Evolutionary conservation across 30 jellyfish, hydroid and myxozoan species (phyloP).

Genomic region (Aurelia sp.): DNA sequence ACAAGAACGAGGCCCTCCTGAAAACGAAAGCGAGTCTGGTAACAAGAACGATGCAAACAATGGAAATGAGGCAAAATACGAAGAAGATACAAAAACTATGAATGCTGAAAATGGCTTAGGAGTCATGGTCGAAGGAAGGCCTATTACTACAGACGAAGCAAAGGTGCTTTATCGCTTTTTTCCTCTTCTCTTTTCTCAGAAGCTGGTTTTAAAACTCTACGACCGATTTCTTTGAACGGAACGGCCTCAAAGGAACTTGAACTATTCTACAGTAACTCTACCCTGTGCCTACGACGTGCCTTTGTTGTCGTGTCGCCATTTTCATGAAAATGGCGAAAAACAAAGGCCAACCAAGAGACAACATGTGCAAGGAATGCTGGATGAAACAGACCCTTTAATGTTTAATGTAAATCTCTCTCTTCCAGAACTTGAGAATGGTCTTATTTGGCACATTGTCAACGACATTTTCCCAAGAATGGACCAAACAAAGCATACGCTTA

Average conservation of each 20-base stretch:
- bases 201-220: too few relatives aligned
- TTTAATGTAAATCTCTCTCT: not conserved
- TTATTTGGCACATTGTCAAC: slow-evolving; percentile 50
- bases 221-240: too few relatives aligned
- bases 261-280: too few relatives aligned
- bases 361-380: too few relatives aligned
- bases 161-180: not conserved
- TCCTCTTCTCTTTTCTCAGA: too few relatives aligned
- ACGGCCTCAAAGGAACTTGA: too few relatives aligned
- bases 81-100: not conserved
- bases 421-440: slow-evolving; percentile 39
- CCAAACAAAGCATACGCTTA: slow-evolving; percentile 28
- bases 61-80: not conserved
- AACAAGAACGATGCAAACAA: not conserved
- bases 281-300: too few relatives aligned
- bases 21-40: not conserved
- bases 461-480: slow-evolving; percentile 59
- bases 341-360: too few relatives aligned
- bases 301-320: too few relatives aligned
- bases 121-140: slow-evolving; percentile 8
- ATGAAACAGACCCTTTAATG: too few relatives aligned
- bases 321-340: too few relatives aligned
- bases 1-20: too few relatives aligned
- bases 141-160: slow-evolving; percentile 35
- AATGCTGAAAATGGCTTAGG: not conserved